Evolutionary conservation across 2,113 vertebrate genomes (phyloP), one percentile per base, ranked within the genome.

Genomic region (Tragulus kanchil): DNA sequence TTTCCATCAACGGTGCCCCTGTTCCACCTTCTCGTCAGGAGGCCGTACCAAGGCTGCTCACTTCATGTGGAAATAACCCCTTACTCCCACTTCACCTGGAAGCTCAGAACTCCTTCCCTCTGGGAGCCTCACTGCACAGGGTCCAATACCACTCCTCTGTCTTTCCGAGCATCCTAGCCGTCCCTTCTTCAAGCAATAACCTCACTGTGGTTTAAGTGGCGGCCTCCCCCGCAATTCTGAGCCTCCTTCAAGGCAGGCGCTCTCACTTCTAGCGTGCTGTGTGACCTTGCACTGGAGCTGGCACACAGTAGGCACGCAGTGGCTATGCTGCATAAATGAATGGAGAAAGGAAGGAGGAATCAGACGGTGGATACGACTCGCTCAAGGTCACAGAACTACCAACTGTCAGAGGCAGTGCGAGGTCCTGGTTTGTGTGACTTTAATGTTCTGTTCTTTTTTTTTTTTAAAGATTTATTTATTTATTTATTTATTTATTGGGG

Each of bases 311-410:
- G 65, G 54, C 6, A 28, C 78, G 75, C 82, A 48, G 50, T 54
- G 79, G 73, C 59, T 85, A 83, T 95, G 42, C 28, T 90, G 31
- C 69, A 58, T 86, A 71, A 91, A 75, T 81, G 65, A 71, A 91
- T 13, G 79, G 64, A 79, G 54, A 17, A 83, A 89, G 50, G 85
- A 78, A 75, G 58, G 25, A 31, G 58, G 19, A 58, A 64, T 61
- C n/a, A 36, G 62, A 78, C 25, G 52, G 52, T 0, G 15, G 25
- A 58, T 36, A 31, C 2, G 93, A 87, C 58, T 91, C 69, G 6
- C 26, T 84, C 65, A 67, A 86, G n/a, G 71, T 73, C 56, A 45
- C 15, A 77, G 48, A 93, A 65, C 26, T 65, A 59, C 19, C 52
- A 84, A 78, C 4, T 5, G 58, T n/a, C 50, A 94, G 58, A 83